Evolutionary conservation across 2,888 invertebrate species (phyloP).

Genomic region (Platycheirus albimanus): DNA sequence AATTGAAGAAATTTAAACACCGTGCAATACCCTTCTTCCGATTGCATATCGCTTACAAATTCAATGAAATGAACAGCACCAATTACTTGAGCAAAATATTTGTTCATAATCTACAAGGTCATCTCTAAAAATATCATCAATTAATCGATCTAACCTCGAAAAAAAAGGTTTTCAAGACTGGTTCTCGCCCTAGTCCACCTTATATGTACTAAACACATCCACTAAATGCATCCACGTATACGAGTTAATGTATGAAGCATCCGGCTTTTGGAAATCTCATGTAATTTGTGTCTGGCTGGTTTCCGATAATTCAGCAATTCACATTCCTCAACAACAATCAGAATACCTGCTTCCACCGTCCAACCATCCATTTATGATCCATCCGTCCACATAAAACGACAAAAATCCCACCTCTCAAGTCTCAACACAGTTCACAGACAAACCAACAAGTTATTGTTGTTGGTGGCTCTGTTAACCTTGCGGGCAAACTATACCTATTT

Average conservation of each 20-base stretch:
- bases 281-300: slow-evolving; percentile 22
- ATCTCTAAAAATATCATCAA: neutral
- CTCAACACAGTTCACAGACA: neutral
- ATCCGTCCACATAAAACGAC: slow-evolving; percentile 19
- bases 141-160: slow-evolving; percentile 16
- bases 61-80: too few relatives aligned
- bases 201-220: neutral
- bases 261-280: neutral
- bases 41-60: too few relatives aligned
- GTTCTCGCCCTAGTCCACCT: slow-evolving; percentile 1
- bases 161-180: neutral
- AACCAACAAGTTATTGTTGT: neutral
- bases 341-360: neutral
- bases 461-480: slow-evolving; percentile 51
- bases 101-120: slow-evolving; percentile 22
- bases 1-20: too few relatives aligned
- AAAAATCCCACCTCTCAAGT: slow-evolving; percentile 20
- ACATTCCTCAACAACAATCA: slow-evolving; percentile 32
- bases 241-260: too few relatives aligned
- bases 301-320: slow-evolving; percentile 45
- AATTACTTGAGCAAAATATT: too few relatives aligned
- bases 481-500: slow-evolving; percentile 42
- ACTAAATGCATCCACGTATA: slow-evolving; percentile 15
- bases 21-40: too few relatives aligned
- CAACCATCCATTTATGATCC: slow-evolving; percentile 28